Evolutionary conservation across 2,888 invertebrate genomes (phyloP), one percentile per base, ranked within the genome.

Genomic region (Diabrotica balteata): DNA sequence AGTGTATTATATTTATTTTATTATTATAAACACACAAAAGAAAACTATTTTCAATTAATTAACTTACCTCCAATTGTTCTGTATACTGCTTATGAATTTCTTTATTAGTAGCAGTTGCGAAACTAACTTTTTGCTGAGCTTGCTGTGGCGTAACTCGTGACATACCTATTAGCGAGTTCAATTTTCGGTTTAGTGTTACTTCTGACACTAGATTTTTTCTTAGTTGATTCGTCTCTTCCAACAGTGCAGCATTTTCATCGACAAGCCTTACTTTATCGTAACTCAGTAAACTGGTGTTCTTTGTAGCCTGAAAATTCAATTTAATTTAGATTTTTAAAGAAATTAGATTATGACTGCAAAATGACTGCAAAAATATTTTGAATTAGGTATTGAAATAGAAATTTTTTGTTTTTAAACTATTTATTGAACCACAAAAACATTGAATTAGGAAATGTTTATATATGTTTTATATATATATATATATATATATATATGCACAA

Each of bases 211-310:
- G 82, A 80, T 92, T 90, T 43, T 87, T 87, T 46, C 94, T 88
- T 52, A 95, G 81, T 66, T 87, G 88, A 79, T 95, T 94, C 32
- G 95, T 89, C 82, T 96, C 95, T 2, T 89, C 86, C 46, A 95
- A 86, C 5, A 96, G 85, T 0, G 88, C 84, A 47, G 93, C 89
- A 81, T 96, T 96, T 79, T 96, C 94, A 80, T 89, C 85, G 22
- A 86, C 81, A 59, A 84, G 80, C 57, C 82, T 77, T 7, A 83
- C 72, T 83, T 85, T 85, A 79, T 83, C 81, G 69, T 76, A 80
- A 76, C 78, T 83, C 42, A 80, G 75, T 50, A 77, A 75, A 32
- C 79, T 77, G 1, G 79, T 79, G 62, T 79, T 78, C 71, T 82
- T 83, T 8, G 78, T 74, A 7, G 81, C 80, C 86, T 86, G 73